phyloP scores from a whole-genome alignment of 2,888 invertebrate species.

The Ornithoptera priamus region DNA sequence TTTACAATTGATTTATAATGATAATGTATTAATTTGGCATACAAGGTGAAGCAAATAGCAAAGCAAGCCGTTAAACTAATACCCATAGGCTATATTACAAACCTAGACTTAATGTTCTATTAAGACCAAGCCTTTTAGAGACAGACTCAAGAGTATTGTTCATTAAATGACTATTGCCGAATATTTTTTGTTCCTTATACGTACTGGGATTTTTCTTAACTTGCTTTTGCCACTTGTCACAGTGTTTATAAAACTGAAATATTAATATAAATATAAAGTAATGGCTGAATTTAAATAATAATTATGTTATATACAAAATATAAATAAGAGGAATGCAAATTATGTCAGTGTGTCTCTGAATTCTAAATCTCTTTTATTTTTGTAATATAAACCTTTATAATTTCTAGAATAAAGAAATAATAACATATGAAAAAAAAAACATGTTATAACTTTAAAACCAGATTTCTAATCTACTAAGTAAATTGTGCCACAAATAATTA shows the following conservation, averaged over 20 bases:
- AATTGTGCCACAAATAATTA: too few relatives aligned
- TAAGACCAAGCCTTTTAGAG: slow-evolving; percentile 81
- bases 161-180: slow-evolving; percentile 78
- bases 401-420: too few relatives aligned
- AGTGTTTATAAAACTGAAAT: slow-evolving; percentile 89
- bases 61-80: slow-evolving; percentile 47
- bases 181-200: slow-evolving; percentile 78
- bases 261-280: slow-evolving; percentile 38
- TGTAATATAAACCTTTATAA: too few relatives aligned
- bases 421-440: too few relatives aligned
- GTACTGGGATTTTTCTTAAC: slow-evolving; percentile 84
- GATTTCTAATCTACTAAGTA: too few relatives aligned
- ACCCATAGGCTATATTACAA: slow-evolving; percentile 49
- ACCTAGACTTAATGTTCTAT: slow-evolving; percentile 73
- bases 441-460: too few relatives aligned
- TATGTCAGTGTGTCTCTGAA: too few relatives aligned
- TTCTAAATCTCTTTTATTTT: too few relatives aligned
- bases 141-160: slow-evolving; percentile 78
- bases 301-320: too few relatives aligned
- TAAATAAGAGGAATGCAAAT: too few relatives aligned
- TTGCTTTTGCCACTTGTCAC: slow-evolving; percentile 84
- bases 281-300: too few relatives aligned
- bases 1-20: too few relatives aligned
- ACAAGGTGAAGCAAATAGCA: slow-evolving; percentile 52
- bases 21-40: slow-evolving; percentile 9